These are phyloP conservation scores for Euproctis similis DNA, from an alignment of 2,888 invertebrate species.

Conservation along the genomic window DNA sequence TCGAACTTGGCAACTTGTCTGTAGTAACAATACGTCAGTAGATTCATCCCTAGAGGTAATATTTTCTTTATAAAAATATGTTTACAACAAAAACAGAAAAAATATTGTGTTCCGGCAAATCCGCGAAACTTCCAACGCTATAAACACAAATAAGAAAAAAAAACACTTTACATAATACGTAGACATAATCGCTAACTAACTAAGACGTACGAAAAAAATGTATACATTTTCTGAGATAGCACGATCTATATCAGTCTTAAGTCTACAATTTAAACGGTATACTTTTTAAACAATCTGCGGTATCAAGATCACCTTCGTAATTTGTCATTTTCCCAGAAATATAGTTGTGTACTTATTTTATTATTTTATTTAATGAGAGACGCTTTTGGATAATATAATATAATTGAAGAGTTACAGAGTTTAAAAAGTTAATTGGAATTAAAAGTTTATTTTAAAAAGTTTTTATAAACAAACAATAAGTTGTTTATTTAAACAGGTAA, in stretches of 20 bases:
- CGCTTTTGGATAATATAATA: slow-evolving; percentile 20
- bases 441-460: no score
- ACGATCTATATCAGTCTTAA: slow-evolving; percentile 21
- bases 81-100: no score
- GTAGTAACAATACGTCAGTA: no score
- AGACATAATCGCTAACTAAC: no score
- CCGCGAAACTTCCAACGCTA: no score
- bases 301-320: slow-evolving; percentile 56
- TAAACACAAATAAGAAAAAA: background rate
- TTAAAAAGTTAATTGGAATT: slow-evolving; percentile 38
- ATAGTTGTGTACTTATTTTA: slow-evolving; percentile 39
- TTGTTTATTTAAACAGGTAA: no score
- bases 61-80: no score
- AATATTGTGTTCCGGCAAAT: no score
- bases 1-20: no score
- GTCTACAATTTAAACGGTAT: slow-evolving; percentile 38
- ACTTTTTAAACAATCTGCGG: slow-evolving; percentile 32
- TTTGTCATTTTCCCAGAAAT: slow-evolving; percentile 57
- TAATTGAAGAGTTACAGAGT: slow-evolving; percentile 13
- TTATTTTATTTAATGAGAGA: no score
- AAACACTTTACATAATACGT: background rate
- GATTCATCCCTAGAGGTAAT: no score
- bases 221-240: background rate
- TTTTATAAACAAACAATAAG: no score
- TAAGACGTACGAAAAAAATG: background rate